Conservation (phyloP, 2,888 invertebrate genomes). For the Bembecia ichneumoniformis region DNA sequence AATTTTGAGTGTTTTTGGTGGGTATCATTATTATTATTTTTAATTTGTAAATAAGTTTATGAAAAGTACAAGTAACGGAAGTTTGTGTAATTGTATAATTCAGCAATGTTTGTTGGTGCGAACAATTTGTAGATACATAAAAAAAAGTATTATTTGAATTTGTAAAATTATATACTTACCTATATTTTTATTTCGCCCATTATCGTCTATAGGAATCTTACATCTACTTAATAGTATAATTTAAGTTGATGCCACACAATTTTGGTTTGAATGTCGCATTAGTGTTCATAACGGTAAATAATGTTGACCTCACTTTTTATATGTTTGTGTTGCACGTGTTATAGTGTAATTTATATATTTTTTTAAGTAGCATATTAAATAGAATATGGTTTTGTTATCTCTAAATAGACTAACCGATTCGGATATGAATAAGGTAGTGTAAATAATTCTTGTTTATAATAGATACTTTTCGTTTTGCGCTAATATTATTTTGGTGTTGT, state of each 20-base stretch:
- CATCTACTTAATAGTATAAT: too few relatives aligned
- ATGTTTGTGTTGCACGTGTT: not conserved
- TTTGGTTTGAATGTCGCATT: too few relatives aligned
- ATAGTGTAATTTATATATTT: not conserved
- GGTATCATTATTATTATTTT: too few relatives aligned
- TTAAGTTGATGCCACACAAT: too few relatives aligned
- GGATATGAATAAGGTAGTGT: constrained; percentile 7
- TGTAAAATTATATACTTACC: not conserved
- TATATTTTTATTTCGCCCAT: too few relatives aligned
- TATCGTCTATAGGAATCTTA: too few relatives aligned
- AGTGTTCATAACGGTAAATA: too few relatives aligned
- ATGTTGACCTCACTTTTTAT: constrained; percentile 28
- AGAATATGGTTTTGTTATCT: constrained; percentile 10
- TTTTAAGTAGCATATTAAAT: constrained; percentile 14
- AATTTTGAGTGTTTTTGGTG: too few relatives aligned
- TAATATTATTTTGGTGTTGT: constrained; percentile 21
- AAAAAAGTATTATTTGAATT: not conserved
- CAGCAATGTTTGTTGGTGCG: not conserved
- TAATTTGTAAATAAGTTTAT: not conserved
- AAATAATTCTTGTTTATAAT: not conserved
- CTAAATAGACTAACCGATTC: not conserved
- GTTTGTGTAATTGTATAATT: not conserved
- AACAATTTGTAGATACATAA: not conserved
- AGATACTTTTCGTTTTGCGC: constrained; percentile 13
- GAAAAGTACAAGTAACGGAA: not conserved